Conservation (phyloP, 2,113 vertebrate genomes). For the Gymnocephalus cernua region DNA sequence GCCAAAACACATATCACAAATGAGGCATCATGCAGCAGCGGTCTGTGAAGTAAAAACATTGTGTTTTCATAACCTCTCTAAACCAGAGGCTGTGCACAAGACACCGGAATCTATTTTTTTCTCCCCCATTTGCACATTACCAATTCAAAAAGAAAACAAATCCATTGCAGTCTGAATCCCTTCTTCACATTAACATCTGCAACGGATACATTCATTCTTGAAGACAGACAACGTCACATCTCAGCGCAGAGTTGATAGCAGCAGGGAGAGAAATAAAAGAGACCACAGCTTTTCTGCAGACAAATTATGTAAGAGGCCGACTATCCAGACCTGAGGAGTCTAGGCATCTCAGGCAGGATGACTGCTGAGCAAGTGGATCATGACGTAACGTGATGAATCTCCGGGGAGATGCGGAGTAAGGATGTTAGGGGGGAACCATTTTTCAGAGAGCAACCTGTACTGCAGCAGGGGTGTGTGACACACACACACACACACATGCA, state of each 20-base stretch:
- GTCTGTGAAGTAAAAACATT: conserved; percentile 54
- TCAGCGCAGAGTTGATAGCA: conserved; percentile 19
- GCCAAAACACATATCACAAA: neutral
- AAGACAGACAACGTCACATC: conserved; percentile 70
- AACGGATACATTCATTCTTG: conserved; percentile 54
- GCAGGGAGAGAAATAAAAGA: neutral
- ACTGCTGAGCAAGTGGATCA: conserved; percentile 68
- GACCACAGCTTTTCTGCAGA: conserved; percentile 57
- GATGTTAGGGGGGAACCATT: conserved; percentile 35
- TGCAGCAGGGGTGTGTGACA: conserved; percentile 10
- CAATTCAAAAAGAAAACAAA: conserved; percentile 59
- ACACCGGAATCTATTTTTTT: conserved; percentile 44
- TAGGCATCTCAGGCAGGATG: conserved; percentile 57
- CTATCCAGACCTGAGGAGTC: conserved; percentile 55
- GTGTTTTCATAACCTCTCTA: conserved; percentile 65
- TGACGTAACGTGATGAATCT: conserved; percentile 73
- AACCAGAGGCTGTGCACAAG: conserved; percentile 45
- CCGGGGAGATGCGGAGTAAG: conserved; percentile 41
- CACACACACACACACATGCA: neutral
- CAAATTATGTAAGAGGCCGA: conserved; percentile 69
- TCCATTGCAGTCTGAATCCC: conserved; percentile 33
- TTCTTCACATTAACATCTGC: conserved; percentile 39
- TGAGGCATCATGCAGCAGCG: conserved; percentile 26
- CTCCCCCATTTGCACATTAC: conserved; percentile 56
- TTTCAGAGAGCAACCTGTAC: conserved; percentile 42